Percentiles rank a stretch among this genome's conserved stretches.
phyloP scores from a whole-genome alignment of 2,797 vertebrate species.

The Danio kyathit region DNA sequence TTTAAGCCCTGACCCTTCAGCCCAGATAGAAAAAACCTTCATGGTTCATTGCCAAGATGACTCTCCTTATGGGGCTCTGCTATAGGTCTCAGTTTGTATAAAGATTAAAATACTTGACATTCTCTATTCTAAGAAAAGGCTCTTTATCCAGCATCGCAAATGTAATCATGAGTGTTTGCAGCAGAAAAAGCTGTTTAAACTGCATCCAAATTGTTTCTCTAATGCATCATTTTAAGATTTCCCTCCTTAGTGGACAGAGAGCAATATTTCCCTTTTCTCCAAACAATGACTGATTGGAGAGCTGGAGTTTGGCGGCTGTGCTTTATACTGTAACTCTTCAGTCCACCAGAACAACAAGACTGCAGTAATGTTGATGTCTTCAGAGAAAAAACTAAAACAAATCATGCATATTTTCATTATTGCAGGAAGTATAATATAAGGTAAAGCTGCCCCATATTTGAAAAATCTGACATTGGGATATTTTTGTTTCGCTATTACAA shows the following conservation, averaged over 20 bases:
- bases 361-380: not conserved
- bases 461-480: no score
- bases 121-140: not conserved
- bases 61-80: not conserved
- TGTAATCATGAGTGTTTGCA: not conserved
- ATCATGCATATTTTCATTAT: not conserved
- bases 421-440: not conserved
- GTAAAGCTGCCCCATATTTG: no score
- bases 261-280: constrained; percentile 36
- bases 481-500: no score
- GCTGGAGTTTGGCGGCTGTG: constrained; percentile 47
- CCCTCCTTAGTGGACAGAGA: constrained; percentile 10
- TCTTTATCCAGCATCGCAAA: not conserved
- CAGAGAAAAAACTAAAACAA: not conserved
- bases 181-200: not conserved
- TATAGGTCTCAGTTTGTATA: not conserved
- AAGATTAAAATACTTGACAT: constrained; percentile 9
- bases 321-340: constrained; percentile 50
- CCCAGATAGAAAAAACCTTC: not conserved
- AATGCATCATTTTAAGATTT: not conserved
- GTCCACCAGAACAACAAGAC: constrained; percentile 45
- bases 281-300: constrained; percentile 50
- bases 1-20: not conserved
- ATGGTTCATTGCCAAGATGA: not conserved
- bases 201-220: not conserved